A percentile compares a stretch with the other conserved stretches of the same genome.
Evolutionary conservation across 1,140 invertebrate genomes (phyloP).

Genomic region (Bursaphelenchus mucronatus): DNA sequence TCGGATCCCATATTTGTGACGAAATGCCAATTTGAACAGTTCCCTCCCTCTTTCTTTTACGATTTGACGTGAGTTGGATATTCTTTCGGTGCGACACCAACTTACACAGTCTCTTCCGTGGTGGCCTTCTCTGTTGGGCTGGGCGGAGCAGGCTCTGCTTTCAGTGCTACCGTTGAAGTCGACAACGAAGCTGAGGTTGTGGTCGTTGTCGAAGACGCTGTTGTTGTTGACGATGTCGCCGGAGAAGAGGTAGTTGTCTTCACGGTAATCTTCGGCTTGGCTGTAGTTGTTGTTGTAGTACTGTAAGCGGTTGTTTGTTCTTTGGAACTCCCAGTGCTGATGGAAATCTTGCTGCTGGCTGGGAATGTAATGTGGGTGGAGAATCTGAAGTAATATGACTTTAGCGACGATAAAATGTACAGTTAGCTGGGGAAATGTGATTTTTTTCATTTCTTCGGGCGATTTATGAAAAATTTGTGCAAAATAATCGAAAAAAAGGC

Average conservation of each 20-base stretch:
- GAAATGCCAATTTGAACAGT: no score
- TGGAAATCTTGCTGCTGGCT: conserved; percentile 20
- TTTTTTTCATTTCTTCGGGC: no score
- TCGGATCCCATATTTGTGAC: no score
- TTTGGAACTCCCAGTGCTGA: conserved; percentile 24
- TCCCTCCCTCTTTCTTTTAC: not conserved
- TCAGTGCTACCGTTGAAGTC: not conserved
- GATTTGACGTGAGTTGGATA: not conserved
- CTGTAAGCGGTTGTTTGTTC: conserved; percentile 10
- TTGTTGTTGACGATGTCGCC: conserved; percentile 19
- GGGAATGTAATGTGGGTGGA: conserved; percentile 35
- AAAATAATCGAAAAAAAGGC: no score
- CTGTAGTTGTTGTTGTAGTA: conserved; percentile 32
- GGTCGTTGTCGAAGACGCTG: conserved; percentile 22
- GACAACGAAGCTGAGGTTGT: conserved; percentile 30
- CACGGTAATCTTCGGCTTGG: conserved; percentile 18
- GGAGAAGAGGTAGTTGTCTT: conserved; percentile 12
- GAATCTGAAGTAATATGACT: conserved; percentile 11
- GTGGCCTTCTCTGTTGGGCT: no score
- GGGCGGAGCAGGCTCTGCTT: no score
- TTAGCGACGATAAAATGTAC: no score
- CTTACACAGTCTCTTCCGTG: no score
- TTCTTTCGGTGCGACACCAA: no score
- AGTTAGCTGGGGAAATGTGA: no score
- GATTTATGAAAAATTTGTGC: no score